Conservation (phyloP, 2,888 invertebrate species). For the Agrotis puta region DNA sequence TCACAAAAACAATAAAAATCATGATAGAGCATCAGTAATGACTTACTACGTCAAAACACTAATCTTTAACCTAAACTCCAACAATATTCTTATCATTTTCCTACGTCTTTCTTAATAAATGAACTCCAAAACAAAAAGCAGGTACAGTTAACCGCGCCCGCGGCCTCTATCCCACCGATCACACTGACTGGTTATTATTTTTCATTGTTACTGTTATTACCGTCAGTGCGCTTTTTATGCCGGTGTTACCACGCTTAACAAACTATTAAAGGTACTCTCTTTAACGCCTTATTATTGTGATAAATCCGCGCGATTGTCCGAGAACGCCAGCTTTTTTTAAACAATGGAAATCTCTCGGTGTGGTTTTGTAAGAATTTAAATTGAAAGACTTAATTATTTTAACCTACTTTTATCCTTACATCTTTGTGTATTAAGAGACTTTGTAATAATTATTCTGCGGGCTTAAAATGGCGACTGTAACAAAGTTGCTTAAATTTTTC, state of each 20-base stretch:
- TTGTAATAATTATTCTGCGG: neutral
- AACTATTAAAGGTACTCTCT: slow-evolving; percentile 87
- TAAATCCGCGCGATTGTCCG: slow-evolving; percentile 79
- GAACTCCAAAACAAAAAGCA: slow-evolving; percentile 49
- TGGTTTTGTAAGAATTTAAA: neutral
- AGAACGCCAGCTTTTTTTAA: slow-evolving; percentile 58
- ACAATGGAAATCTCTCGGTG: slow-evolving; percentile 34
- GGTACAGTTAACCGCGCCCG: slow-evolving; percentile 46
- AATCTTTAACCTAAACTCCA: neutral
- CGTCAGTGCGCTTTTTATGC: slow-evolving; percentile 80
- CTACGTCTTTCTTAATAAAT: slow-evolving; percentile 34
- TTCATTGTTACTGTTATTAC: slow-evolving; percentile 88
- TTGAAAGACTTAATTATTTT: slow-evolving; percentile 11
- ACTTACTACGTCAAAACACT: neutral
- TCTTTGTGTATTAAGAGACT: neutral
- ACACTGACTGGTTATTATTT: slow-evolving; percentile 81
- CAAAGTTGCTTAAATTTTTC: no score
- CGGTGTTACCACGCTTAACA: slow-evolving; percentile 85
- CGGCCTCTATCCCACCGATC: slow-evolving; percentile 58
- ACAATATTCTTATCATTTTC: slow-evolving; percentile 11
- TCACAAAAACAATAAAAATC: no score
- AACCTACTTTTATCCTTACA: neutral
- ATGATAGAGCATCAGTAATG: no score
- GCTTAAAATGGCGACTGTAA: no score
- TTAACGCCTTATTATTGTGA: slow-evolving; percentile 84